Evolutionary conservation across 2,797 vertebrate species (phyloP), one percentile per base, ranked within the genome.

Genomic region (Hylomyscus alleni): DNA sequence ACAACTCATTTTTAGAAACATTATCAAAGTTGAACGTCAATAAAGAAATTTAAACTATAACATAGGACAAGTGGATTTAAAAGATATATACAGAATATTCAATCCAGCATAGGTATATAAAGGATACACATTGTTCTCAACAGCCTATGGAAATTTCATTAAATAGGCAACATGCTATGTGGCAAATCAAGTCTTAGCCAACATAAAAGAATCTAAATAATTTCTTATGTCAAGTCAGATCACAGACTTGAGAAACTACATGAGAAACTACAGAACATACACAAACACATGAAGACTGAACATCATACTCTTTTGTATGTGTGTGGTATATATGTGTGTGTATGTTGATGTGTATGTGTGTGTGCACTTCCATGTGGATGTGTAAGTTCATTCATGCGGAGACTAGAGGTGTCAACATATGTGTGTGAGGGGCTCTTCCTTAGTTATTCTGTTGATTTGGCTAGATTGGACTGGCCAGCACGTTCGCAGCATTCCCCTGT

Each of bases 321-420:
- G n/a, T 60, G 81, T 60, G 54, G 17, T 54, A 17, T 54, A 17
- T 52, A 15, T 77, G 76, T 31, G 77, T 80, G 29, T 37, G 20
- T 0, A 56, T n/a, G 34, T n/a, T 14, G 6, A n/a, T 14, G 20
- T 17, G 40, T 6, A 8, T n/a, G 50, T 22, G 17, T 22, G 2
- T n/a, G 11, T n/a, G 10, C 26, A 44, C 8, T 31, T 62, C 14
- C 40, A 29, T 31, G 12, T 62, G 26, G 26, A 31, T 62, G 37
- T 60, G n/a, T 83, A 52, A 80, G 50, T 82, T 3, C n/a, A 44
- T 5, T 60, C 26, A 31, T 65, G 31, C 2, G 6, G 62, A 69
- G 44, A 19, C 19, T 50, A 50, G 31, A 67, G 44, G 19, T n/a
- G 19, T n/a, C 3, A 52, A 15, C 24, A 31, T 4, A 31, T 9